Evolutionary conservation across 30 jellyfish, hydroid and myxozoan genomes (phyloP).

Genomic region (Aurelia sp.): DNA sequence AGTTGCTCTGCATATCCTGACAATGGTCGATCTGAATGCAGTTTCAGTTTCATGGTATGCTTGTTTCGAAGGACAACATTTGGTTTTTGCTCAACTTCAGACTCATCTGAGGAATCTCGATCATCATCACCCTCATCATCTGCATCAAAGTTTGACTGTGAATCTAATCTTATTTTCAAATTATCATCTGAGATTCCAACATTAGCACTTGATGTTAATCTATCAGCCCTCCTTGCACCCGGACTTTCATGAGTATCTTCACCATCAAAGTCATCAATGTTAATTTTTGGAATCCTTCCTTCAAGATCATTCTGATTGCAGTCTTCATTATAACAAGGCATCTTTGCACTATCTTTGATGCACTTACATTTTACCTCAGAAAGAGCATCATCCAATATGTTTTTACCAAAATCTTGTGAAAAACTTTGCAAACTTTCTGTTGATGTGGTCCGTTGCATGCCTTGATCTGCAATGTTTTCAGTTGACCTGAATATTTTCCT

Average conservation of each 20-base stretch:
- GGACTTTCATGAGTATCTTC: constrained; percentile 11
- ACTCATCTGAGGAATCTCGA: constrained; percentile 27
- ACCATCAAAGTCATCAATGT: neutral
- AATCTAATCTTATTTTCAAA: neutral
- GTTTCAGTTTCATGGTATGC: constrained; percentile 38
- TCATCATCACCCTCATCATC: constrained; percentile 58
- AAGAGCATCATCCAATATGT: constrained; percentile 26
- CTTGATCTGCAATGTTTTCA: constrained; percentile 14
- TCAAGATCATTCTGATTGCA: neutral
- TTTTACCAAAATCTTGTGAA: constrained; percentile 33
- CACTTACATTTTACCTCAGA: constrained; percentile 3
- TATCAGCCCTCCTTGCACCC: neutral
- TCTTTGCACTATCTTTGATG: neutral
- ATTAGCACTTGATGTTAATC: neutral
- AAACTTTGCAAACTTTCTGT: constrained; percentile 10
- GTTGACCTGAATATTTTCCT: constrained; percentile 33
- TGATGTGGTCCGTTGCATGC: neutral
- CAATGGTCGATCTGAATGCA: constrained; percentile 88
- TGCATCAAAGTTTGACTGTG: constrained; percentile 47
- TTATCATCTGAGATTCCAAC: neutral
- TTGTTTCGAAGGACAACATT: constrained; percentile 40
- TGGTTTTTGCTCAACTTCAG: constrained; percentile 30
- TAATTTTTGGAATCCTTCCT: neutral
- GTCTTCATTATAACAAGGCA: neutral
- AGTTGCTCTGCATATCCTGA: constrained; percentile 96